Base-by-base conservation (phyloP, 1,140 invertebrate species). In the Pantala flavescens region DNA sequence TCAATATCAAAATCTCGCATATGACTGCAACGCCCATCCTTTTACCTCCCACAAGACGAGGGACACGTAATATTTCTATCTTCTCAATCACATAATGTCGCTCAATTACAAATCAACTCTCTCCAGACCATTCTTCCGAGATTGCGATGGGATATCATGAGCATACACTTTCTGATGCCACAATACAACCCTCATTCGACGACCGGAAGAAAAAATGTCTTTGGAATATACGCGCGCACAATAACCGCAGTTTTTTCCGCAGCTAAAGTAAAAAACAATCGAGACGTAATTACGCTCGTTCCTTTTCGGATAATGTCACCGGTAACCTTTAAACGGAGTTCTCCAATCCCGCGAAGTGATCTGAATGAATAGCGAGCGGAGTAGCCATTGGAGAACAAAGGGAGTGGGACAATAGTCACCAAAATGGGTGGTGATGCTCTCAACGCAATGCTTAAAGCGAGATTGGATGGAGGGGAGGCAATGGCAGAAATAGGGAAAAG, bases 301-400 rank as follows among this genome's bases (percentile, higher is more conserved):
- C n/a, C n/a, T 63, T 63, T 63, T 63, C 16, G 49, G 49, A 63
- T 63, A 63, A 63, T 63, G n/a, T 19, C 49, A 19, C 49, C n/a
- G 49, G 49, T 63, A 63, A 63, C 49, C 49, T 63, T 63, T 63
- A 63, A 36, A 63, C 49, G 49, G 49, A 63, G 49, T 63, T 63
- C 49, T 63, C 49, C 49, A 63, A 63, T 63, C 49, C 49, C 49
- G n/a, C 49, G 49, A 21, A 63, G 49, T 63, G 49, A 63, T 63
- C n/a, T 21, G 49, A 63, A 63, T 63, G 49, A 63, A 63, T 19
- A 21, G 49, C 49, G 49, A 63, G 49, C 12, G 49, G n/a, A 63
- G 49, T 63, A 63, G 49, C 49, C 49, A 63, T 63, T 63, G 49
- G 49, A 63, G 49, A 63, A 63, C 49, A 63, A 63, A 63, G 49